Base-by-base conservation (phyloP, 2,113 vertebrate genomes). In the Sebastes fasciatus region DNA sequence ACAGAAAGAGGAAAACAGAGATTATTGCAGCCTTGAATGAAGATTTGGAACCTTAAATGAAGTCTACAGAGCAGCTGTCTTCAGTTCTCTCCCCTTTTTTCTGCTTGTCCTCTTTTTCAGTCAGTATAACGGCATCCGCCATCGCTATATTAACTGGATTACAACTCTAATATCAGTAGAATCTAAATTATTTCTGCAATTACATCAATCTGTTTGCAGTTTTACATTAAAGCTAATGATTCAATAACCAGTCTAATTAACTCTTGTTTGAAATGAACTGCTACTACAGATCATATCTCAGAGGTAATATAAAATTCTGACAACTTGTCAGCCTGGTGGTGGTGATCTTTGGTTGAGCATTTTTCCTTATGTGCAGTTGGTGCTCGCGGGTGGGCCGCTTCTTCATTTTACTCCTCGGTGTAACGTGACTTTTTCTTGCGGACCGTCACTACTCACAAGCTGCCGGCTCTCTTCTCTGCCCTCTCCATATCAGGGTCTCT, bases 1-100 rank as follows among this genome's bases (percentile, higher is more conserved):
- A 72, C 42, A 77, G 54, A 84, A 67, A 76, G 69, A 84, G 43
- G 80, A 80, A 86, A 85, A 82, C 63, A 73, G 61, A 86, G 71
- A 83, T 88, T 80, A 85, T 77, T 62, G 75, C 75, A 64, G 77
- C 81, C 79, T 89, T 88, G 82, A 74, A 54, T 87, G 64, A 76
- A 84, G 43, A 89, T 72, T 79, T 60, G 34, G 77, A 86, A 82
- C 45, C 52, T 74, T 74, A 80, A 87, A 85, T 75, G 42, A 90
- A 78, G 79, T 78, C 66, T 74, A 57, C 23, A 40, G 77, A 93
- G 79, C 87, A 87, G 86, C 88, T 88, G 82, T 88, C 81, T 67
- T 2, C 23, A 65, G 60, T 70, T 0, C 10, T n/a, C 48, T 43
- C 58, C 66, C 34, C 10, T 64, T 52, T 52, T 73, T 57, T 66